A percentile compares a stretch with the other conserved stretches of the same genome.
Evolutionary conservation across 2,113 vertebrate species (phyloP).

Genomic region (Jaculus jaculus): DNA sequence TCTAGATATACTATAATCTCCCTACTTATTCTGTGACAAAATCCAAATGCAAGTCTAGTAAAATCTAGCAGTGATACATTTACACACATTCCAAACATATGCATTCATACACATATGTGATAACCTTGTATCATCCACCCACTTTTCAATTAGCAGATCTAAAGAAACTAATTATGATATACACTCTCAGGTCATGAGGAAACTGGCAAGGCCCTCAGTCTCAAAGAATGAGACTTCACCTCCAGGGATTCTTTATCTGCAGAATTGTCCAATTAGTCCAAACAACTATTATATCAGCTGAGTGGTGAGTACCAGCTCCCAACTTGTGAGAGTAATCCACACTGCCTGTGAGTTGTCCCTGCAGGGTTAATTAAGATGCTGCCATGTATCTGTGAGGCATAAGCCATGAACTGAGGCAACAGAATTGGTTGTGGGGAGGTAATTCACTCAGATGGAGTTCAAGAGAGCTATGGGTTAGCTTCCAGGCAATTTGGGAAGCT

Average conservation of each 20-base stretch:
- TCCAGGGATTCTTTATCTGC: neutral
- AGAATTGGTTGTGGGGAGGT: neutral
- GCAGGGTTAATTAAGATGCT: neutral
- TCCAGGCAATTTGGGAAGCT: neutral
- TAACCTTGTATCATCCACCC: neutral
- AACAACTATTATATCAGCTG: neutral
- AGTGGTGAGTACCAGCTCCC: neutral
- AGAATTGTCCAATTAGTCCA: conserved; percentile 1
- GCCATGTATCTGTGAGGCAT: neutral
- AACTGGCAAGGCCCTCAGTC: neutral
- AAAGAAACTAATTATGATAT: conserved; percentile 22
- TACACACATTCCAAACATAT: neutral
- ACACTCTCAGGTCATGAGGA: neutral
- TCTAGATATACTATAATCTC: neutral
- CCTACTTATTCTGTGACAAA: neutral
- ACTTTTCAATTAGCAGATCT: neutral
- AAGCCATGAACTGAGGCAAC: neutral
- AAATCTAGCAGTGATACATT: neutral
- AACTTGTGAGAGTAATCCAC: neutral
- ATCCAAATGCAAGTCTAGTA: conserved; percentile 24
- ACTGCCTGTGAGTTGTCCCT: neutral
- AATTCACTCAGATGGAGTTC: neutral
- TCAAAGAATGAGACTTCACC: neutral
- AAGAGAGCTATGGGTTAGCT: neutral
- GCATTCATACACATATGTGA: neutral